Base-by-base conservation (phyloP, 1,140 invertebrate genomes). In the Penaeus vannamei region DNA sequence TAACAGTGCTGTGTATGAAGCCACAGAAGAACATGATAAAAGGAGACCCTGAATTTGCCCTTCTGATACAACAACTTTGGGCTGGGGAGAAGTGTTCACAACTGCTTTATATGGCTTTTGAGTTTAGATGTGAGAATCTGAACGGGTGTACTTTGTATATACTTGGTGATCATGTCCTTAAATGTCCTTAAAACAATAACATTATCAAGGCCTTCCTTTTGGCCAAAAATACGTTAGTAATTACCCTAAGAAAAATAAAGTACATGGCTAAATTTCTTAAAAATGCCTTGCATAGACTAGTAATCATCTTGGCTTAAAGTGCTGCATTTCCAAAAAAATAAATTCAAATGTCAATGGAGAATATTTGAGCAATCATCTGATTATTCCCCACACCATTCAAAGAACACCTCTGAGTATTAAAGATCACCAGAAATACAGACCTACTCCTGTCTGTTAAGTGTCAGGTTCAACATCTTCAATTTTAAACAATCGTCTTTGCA, bases 351-450 rank as follows among this genome's bases (percentile, higher is more conserved):
- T 88, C n/a, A 88, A 84, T 83, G 86, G 80, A 84, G 80, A 88
- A 84, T 84, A 88, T 88, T 88, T 88, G 86, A 88, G 86, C 86
- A 88, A 88, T 88, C 79, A 82, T 88, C 86, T 88, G 86, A 88
- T 88, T 88, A 88, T 88, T 88, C 86, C 86, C 90, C 76, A 87
- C 79, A 87, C 86, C 85, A 81, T 87, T 83, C 66, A 87, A 61
- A 80, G 83, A 84, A 86, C 81, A 85, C 90, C 85, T 87, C 85
- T 84, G 79, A 90, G 84, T 86, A 87, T 87, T 86, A 80, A 87
- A 86, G 62, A 87, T 87, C 79, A 90, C 79, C 81, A 90, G 81
- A 88, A 84, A 88, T 59, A 88, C 80, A 88, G 80, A 88, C 80
- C 72, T 86, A 60, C 60, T 89, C 64, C 72, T 60, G 86, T 87